These are phyloP conservation scores for Psix sp. DNA, from an alignment of 1,140 invertebrate species.

Conservation along the genomic window DNA sequence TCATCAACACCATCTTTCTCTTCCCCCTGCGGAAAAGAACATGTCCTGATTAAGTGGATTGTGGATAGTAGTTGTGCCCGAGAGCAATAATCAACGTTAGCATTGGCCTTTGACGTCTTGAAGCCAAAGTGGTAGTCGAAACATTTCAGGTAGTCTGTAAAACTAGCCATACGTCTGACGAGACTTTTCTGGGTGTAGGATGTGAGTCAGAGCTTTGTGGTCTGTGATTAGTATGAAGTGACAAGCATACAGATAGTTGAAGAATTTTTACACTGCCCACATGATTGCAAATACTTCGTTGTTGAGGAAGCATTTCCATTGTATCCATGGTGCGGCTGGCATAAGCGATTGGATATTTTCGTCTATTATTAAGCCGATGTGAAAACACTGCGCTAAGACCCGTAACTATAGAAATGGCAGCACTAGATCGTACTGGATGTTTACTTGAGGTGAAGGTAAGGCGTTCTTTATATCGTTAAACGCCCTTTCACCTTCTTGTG, in stretches of 20 bases:
- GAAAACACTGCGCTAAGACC: slow-evolving; percentile 69
- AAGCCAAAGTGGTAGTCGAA: slow-evolving; percentile 43
- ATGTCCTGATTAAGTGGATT: not conserved
- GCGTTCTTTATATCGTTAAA: no score
- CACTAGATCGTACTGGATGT: slow-evolving; percentile 53
- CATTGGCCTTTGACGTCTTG: slow-evolving; percentile 35
- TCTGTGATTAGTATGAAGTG: no score
- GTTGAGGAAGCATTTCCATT: slow-evolving; percentile 73
- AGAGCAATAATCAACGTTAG: slow-evolving; percentile 38
- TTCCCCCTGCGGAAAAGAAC: not conserved
- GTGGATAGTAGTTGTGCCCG: slow-evolving; percentile 5
- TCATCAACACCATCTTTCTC: slow-evolving; percentile 9
- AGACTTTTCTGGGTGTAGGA: slow-evolving; percentile 54
- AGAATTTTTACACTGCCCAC: slow-evolving; percentile 70
- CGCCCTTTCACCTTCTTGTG: slow-evolving; percentile 17
- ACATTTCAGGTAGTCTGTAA: slow-evolving; percentile 47
- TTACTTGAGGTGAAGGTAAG: slow-evolving; percentile 32
- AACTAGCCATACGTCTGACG: slow-evolving; percentile 57
- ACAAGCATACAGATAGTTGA: slow-evolving; percentile 72
- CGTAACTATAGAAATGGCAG: slow-evolving; percentile 62
- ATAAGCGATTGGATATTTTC: slow-evolving; percentile 64
- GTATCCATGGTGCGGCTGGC: slow-evolving; percentile 61
- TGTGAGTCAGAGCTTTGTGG: slow-evolving; percentile 73
- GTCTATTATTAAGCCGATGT: slow-evolving; percentile 62
- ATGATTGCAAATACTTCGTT: slow-evolving; percentile 77